Evolutionary conservation across 2,797 vertebrate genomes (phyloP).

Genomic region (Gymnothorax javanicus): DNA sequence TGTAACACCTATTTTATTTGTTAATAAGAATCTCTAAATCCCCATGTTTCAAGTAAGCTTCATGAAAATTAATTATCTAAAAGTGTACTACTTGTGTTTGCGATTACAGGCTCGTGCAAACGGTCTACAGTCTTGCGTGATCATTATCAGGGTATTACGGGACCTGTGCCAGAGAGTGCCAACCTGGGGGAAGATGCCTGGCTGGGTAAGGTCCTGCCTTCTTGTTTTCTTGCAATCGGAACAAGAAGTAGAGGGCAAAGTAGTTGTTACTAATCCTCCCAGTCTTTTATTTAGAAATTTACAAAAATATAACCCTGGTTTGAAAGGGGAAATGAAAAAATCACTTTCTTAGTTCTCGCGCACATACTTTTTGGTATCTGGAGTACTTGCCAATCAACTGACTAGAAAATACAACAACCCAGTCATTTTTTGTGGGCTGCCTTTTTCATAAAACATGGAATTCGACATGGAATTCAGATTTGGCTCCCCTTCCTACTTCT

Average conservation of each 20-base stretch:
- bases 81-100: neutral
- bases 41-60: neutral
- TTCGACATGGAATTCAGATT: too few relatives aligned
- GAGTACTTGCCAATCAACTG: too few relatives aligned
- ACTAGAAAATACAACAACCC: too few relatives aligned
- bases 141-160: slow-evolving; percentile 79
- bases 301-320: too few relatives aligned
- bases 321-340: too few relatives aligned
- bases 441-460: too few relatives aligned
- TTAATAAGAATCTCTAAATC: neutral
- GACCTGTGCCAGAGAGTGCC: slow-evolving; percentile 82
- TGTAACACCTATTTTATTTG: neutral
- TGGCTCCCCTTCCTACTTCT: too few relatives aligned
- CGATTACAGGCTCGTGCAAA: slow-evolving; percentile 78
- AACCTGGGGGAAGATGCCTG: slow-evolving; percentile 79
- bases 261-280: too few relatives aligned
- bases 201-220: slow-evolving; percentile 72
- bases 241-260: neutral
- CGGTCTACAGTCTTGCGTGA: slow-evolving; percentile 82
- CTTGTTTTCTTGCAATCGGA: neutral
- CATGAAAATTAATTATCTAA: neutral
- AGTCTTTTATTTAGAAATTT: too few relatives aligned
- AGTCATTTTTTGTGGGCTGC: too few relatives aligned
- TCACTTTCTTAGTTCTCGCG: too few relatives aligned
- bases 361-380: too few relatives aligned